phyloP scores from a whole-genome alignment of 2,797 vertebrate species.

The Pachyuromys duprasi region DNA sequence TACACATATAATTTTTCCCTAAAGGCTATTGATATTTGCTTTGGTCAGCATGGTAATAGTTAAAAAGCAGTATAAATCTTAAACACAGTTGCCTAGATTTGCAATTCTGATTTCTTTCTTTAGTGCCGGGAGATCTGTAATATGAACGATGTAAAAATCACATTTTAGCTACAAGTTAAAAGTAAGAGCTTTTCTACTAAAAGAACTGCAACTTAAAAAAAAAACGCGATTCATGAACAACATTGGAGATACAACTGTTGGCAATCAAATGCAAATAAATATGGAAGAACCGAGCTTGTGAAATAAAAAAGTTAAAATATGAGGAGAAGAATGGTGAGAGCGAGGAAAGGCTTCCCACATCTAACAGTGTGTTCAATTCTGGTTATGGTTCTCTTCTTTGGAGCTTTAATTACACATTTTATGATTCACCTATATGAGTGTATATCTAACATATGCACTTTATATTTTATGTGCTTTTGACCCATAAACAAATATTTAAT shows the following conservation, averaged over 20 bases:
- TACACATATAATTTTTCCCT: neutral
- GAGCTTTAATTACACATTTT: neutral
- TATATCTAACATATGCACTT: neutral
- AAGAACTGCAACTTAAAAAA: neutral
- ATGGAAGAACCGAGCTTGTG: neutral
- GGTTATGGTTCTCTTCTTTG: neutral
- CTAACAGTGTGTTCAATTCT: neutral
- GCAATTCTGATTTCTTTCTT: neutral
- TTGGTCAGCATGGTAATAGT: neutral
- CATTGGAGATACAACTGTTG: neutral
- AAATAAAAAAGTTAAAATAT: constrained; percentile 15
- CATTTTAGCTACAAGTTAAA: neutral
- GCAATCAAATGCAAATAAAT: neutral
- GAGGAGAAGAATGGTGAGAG: neutral
- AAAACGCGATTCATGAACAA: neutral
- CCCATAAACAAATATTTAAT: constrained; percentile 5
- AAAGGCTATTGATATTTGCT: neutral
- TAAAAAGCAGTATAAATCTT: neutral
- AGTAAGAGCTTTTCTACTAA: neutral
- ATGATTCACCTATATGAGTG: no score
- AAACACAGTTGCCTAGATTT: neutral
- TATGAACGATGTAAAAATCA: neutral
- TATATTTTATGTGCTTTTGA: neutral
- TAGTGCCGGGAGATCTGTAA: neutral
- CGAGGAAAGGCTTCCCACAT: no score